Base-by-base conservation (phyloP, 2,113 vertebrate genomes). In the Lasiurus cinereus region DNA sequence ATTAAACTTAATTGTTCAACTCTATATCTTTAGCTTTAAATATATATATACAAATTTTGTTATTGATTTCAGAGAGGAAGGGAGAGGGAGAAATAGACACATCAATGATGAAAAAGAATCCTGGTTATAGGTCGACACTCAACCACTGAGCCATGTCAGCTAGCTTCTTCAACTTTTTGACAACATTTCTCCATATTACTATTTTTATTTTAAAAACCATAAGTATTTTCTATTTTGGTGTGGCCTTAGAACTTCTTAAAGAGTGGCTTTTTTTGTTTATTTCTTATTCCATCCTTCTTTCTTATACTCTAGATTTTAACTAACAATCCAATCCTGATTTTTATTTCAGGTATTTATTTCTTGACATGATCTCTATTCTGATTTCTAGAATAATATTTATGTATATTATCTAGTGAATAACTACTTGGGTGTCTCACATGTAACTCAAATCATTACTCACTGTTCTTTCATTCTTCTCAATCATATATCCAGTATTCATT, bases 341-440 rank as follows among this genome's bases (percentile, higher is more conserved):
- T 46, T 64, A 82, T 56, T 24, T 15, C 67, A 62, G 21, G 12
- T 92, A 52, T 62, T 94, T 92, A 56, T 46, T 67, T 94, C 46
- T 74, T 89, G 52, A 72, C 43, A 22, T 46, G 9, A 83, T 24
- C 18, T 72, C 52, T 92, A 22, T 48, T 79, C 31, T 79, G 21
- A 77, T 1, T 13, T 85, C 56, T 43, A 84, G 33, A 43, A 43
- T 50, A 80, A 82, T 59, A 90, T 56, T n/a, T 82, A 72, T 46
- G 46, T 56, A 16, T 24, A 22, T 54, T 31, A 72, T 5, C 54
- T 48, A 80, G 6, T 43, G 27, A 73, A 90, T 62, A 80, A 74
- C 8, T 19, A 59, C 12, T 54, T 59, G 31, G 16, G 16, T 80
- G 8, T 66, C 46, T 66, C 72, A 48, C 66, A 72, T 24, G 36